phyloP scores from a whole-genome alignment of 1,140 invertebrate species.

The Trissolcus basalis region DNA sequence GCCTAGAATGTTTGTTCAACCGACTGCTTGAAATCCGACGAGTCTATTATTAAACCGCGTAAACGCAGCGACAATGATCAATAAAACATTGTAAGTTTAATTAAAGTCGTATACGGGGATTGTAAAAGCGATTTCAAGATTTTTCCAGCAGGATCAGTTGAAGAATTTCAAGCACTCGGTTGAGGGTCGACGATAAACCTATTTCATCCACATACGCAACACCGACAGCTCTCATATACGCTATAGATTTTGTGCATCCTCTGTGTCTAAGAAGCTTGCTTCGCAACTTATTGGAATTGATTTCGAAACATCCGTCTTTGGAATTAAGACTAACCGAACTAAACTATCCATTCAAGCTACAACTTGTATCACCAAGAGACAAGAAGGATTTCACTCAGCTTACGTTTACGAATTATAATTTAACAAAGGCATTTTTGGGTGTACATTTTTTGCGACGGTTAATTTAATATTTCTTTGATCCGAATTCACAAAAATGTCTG shows the following conservation, averaged over 20 bases:
- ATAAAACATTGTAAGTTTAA: conserved; percentile 31
- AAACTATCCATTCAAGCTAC: too few species aligned
- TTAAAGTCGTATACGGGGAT: conserved; percentile 20
- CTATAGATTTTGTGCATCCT: background rate
- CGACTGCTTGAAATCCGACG: conserved; percentile 1
- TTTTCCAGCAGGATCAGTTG: conserved; percentile 5
- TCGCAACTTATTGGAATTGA: too few species aligned
- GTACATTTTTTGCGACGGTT: too few species aligned
- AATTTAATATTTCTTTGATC: too few species aligned
- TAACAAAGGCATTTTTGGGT: too few species aligned
- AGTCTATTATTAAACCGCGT: conserved; percentile 5
- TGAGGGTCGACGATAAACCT: conserved; percentile 15
- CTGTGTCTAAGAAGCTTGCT: too few species aligned
- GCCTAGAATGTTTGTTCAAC: background rate
- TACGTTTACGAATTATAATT: too few species aligned
- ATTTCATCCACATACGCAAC: conserved; percentile 5
- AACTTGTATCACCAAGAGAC: too few species aligned
- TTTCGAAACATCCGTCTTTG: too few species aligned
- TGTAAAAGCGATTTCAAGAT: conserved; percentile 24
- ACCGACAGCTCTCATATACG: background rate
- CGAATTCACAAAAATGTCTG: too few species aligned
- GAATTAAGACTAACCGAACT: too few species aligned
- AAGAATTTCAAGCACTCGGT: conserved; percentile 9
- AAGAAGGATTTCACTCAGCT: too few species aligned
- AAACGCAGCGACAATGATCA: conserved; percentile 12